Base-by-base conservation (phyloP, 2,888 invertebrate genomes). In the Dasypogon diadema region DNA sequence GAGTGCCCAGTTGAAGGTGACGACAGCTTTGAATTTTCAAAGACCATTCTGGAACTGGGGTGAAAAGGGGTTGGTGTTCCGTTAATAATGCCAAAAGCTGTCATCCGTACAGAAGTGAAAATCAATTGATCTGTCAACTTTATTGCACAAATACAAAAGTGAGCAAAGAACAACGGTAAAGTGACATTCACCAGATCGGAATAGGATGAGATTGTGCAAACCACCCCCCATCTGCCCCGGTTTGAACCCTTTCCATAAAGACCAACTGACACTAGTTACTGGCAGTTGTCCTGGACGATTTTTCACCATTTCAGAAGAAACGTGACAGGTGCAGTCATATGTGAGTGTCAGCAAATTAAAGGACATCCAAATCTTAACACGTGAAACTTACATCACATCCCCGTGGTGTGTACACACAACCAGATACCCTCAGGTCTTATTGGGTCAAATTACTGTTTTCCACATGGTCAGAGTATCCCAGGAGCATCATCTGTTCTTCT, bases 61-160 rank as follows among this genome's bases (percentile, higher is more conserved):
- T 21, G 22, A 56, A 24, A 55, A 56, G 26, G 56, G 56, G 24
- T 30, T 70, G 18, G 12, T 24, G n/a, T 26, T 30, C 54, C 14
- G 54, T 70, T 70, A 70, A 70, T 70, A 70, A 70, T 30, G 70
- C 34, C 34, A 18, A 21, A 18, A 54, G 51, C 70, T 70, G 70
- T 70, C 70, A 70, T 12, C 8, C 8, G 54, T 51, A n/a, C 26
- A 14, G 51, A 22, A 30, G 72, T 22, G 14, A 21, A 24, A 74
- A 74, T 74, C 74, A 74, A 74, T 74, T 74, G 74, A 74, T 74
- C 21, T 58, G 74, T 74, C 74, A 74, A 74, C 42, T 46, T 30
- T 58, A 74, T 74, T 74, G 74, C 74, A 74, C 74, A 74, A 74
- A 58, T 74, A 74, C 48, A 74, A 74, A 46, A 73, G 14, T 14